These are phyloP conservation scores for Eurystomus glaucurus DNA, from an alignment of 2,797 vertebrate genomes.

Conservation along the genomic window DNA sequence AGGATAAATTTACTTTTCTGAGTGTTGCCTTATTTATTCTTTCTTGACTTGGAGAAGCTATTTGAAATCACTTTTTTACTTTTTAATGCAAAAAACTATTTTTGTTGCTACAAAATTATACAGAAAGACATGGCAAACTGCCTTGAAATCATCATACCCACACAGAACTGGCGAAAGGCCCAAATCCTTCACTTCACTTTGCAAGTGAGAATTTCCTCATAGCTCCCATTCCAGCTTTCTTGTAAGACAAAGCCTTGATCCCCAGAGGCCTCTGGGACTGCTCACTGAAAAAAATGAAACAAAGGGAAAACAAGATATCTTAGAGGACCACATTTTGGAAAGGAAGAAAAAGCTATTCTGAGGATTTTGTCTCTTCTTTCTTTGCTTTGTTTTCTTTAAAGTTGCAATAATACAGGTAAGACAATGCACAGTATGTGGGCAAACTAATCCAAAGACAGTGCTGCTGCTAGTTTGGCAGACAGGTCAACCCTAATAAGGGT, in stretches of 20 bases:
- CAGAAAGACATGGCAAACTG: constrained; percentile 39
- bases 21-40: constrained; percentile 41
- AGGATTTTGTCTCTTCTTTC: not conserved
- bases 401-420: not conserved
- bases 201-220: constrained; percentile 49
- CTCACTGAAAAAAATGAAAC: not conserved
- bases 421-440: not conserved
- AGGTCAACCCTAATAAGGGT: not conserved
- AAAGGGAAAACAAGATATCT: constrained; percentile 1
- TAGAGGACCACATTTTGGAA: not conserved
- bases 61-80: constrained; percentile 24
- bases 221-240: constrained; percentile 8
- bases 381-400: constrained; percentile 7
- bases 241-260: not conserved
- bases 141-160: constrained; percentile 25
- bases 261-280: not conserved
- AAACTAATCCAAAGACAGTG: not conserved
- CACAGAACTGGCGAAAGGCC: not conserved
- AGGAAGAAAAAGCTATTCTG: not conserved
- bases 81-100: constrained; percentile 36
- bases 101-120: constrained; percentile 33
- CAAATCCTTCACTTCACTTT: constrained; percentile 17
- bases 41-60: constrained; percentile 10
- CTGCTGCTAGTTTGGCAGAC: not conserved
- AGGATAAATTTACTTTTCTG: constrained; percentile 23